Evolutionary conservation across 2,888 invertebrate species (phyloP), one percentile per base, ranked within the genome.

Genomic region (Corythucha ciliata): DNA sequence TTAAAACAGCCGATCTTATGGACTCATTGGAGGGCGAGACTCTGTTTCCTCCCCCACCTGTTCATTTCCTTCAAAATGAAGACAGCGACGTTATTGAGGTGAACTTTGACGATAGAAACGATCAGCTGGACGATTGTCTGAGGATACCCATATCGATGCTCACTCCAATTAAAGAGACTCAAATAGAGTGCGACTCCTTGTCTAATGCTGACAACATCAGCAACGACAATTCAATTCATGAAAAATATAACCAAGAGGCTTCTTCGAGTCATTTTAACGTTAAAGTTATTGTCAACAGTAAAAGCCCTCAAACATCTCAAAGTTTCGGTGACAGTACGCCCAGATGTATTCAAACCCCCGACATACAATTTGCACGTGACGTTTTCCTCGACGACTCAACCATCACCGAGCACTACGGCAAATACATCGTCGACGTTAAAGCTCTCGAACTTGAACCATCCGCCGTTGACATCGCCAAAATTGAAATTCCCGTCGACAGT

Each of bases 1-100:
- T n/a, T 10, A 39, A 49, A 22, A 10, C 25, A 18, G 41, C 32
- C 45, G 32, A 41, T n/a, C 14, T 27, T n/a, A 20, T 55, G 29
- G 54, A 55, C 22, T 57, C 52, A 18, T 24, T 54, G n/a, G 54
- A 55, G 14, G 46, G 54, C 39, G 57, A 55, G 10, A 36, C 29
- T n/a, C 21, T 27, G n/a, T 58, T 58, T 42, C 58, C 58, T 25
- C 58, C 58, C 22, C 58, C 58, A 5, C 58, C 58, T 2, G 53
- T 52, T 24, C 53, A 55, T 45, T 57, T 57, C 32, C 51, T 57
- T 42, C 45, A 55, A 45, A 53, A 36, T 39, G 57, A 55, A 24
- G 57, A 57, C 37, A 53, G 48, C 39, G 57, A 57, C 18, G 37
- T 57, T 10, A 47, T 45, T 39, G 51, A 54, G 22, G 33, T 56